Percentiles rank a stretch among this genome's conserved stretches.
These are phyloP conservation scores for Steinernema carpocapsae DNA, from an alignment of 2,888 invertebrate genomes.

Conservation along the genomic window DNA sequence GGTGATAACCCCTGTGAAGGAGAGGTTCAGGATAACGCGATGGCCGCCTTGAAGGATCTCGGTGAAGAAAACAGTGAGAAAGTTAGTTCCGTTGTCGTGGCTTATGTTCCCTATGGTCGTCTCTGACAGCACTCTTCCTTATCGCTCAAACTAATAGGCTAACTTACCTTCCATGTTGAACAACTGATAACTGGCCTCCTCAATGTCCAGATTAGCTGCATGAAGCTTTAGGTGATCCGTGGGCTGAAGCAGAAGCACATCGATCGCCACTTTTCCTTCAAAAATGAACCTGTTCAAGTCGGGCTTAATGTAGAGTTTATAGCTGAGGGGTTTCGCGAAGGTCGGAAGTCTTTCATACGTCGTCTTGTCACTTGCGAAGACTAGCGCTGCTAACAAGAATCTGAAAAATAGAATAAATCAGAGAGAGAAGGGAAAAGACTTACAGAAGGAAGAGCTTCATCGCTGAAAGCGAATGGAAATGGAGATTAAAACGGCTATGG, in stretches of 20 bases:
- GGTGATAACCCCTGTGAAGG: conserved; percentile 76
- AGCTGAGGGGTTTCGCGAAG: conserved; percentile 82
- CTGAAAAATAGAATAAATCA: too few relatives aligned
- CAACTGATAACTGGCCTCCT: not conserved
- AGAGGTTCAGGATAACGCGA: not conserved
- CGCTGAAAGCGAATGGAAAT: too few relatives aligned
- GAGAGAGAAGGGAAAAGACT: too few relatives aligned
- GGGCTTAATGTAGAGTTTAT: conserved; percentile 82
- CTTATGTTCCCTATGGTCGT: not conserved
- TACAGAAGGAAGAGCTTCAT: too few relatives aligned
- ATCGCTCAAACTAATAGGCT: not conserved
- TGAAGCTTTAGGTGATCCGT: not conserved
- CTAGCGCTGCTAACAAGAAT: too few relatives aligned
- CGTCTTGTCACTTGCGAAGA: too few relatives aligned
- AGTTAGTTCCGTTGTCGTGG: not conserved
- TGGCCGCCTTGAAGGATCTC: conserved; percentile 75
- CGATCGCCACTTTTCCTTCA: conserved; percentile 76
- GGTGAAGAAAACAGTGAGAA: conserved; percentile 80
- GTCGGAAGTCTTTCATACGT: conserved; percentile 76
- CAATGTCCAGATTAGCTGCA: not conserved
- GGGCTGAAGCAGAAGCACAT: not conserved
- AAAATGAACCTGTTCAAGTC: conserved; percentile 83
- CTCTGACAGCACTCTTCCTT: not conserved
- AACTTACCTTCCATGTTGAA: too few relatives aligned
- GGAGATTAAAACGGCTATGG: too few relatives aligned